phyloP scores from a whole-genome alignment of 1,140 invertebrate genomes.

The Monochamus saltuarius region DNA sequence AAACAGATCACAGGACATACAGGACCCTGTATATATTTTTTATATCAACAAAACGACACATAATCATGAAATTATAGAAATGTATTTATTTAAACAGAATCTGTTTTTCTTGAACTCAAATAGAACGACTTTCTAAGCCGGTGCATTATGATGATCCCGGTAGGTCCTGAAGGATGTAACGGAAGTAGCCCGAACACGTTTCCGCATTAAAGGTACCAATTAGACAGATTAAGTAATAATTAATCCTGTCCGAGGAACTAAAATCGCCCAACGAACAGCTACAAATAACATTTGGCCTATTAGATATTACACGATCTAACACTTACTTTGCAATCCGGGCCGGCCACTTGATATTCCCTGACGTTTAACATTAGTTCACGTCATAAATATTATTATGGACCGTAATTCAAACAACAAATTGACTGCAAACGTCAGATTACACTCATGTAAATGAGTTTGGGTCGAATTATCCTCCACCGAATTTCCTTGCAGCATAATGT shows the following conservation, averaged over 20 bases:
- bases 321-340: slow-evolving; percentile 21
- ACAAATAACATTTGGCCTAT: slow-evolving; percentile 15
- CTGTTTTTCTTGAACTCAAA: too few relatives aligned
- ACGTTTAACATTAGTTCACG: slow-evolving; percentile 22
- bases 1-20: too few relatives aligned
- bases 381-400: slow-evolving; percentile 21
- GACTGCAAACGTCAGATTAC: slow-evolving; percentile 22
- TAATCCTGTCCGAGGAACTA: slow-evolving; percentile 11
- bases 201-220: slow-evolving; percentile 9
- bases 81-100: too few relatives aligned
- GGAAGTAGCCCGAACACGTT: background rate
- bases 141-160: too few relatives aligned
- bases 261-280: slow-evolving; percentile 15
- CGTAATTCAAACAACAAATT: slow-evolving; percentile 24
- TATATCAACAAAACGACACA: too few relatives aligned
- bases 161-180: too few relatives aligned
- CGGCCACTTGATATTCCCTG: slow-evolving; percentile 20
- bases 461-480: slow-evolving; percentile 10
- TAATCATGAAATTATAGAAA: too few relatives aligned
- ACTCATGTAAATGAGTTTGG: slow-evolving; percentile 24
- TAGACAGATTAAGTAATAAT: slow-evolving; percentile 16
- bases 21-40: too few relatives aligned
- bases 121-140: too few relatives aligned
- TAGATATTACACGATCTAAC: slow-evolving; percentile 20
- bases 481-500: slow-evolving; percentile 1